Base-by-base conservation (phyloP, 2,888 invertebrate species). In the Rutpela maculata region DNA sequence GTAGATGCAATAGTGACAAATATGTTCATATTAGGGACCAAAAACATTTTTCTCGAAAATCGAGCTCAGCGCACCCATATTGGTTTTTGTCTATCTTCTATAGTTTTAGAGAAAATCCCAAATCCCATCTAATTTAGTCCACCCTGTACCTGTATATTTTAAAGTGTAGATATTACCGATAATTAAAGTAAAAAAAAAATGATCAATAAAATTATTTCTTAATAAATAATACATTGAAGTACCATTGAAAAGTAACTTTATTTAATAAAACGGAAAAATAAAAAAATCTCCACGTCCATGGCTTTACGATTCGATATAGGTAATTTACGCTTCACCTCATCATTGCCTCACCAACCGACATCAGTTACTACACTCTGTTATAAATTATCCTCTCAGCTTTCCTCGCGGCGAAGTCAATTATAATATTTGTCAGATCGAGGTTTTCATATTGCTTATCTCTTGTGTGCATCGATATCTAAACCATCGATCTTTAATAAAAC, bases 371-470 rank as follows among this genome's bases (percentile, higher is more conserved):
- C 31, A 63, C 7, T 65, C 35, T 31, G 65, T 65, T 19, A 65
- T 65, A 43, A 65, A 65, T 43, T 43, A 65, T 19, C 65, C 15
- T 18, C 17, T 38, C 19, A 11, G n/a, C 11, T 18, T 65, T 65
- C 43, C 65, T 31, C 12, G 65, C 17, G 43, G 43, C 43, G 10
- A 38, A 65, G 18, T 65, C 18, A 65, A 43, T 65, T 43, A 65
- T 43, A 65, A 43, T 65, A n/a, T 38, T 19, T 43, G 63, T 19
- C 63, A 65, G 38, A 43, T 50, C n/a, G 19, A 65, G 22, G 65
- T 65, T 65, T 60, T 43, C 38, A 15, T 4, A n/a, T 19, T 9
- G 43, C 38, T 38, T 38, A 35, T 35, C 62, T 18, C 43, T 65
- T 43, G 18, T 10, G 38, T 10, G 18, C 43, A 19, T n/a, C 43